Base-by-base conservation (phyloP, 1,140 invertebrate species). In the Zaprionus capensis region DNA sequence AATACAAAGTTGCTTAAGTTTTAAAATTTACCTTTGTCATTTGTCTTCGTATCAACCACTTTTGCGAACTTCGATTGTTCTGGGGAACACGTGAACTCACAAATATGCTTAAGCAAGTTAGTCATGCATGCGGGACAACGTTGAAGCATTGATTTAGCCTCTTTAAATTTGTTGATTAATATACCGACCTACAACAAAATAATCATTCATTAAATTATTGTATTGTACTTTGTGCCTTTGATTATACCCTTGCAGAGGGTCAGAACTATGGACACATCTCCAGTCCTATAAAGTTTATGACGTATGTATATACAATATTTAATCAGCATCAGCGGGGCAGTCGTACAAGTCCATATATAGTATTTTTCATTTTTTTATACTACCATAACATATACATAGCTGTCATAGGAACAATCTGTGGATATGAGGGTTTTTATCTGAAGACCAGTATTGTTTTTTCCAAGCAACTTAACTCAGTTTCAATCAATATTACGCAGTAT, bases 81-180 rank as follows among this genome's bases (percentile, higher is more conserved):
- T 1, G 96, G 95, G 15, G 94, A 94, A 92, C 98, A 99, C 0
- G 97, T 97, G 79, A 98, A 94, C 51, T 96, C 95, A 87, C 98
- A 99, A 69, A 98, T 95, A 74, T 97, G 95, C 61, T 95, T 94
- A 1, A 95, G 93, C 87, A 99, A 96, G 93, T 99, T 99, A 38
- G 94, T 93, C 91, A 96, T 94, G 91, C 98, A 99, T 0, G 96
- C 95, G 1, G 98, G 98, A 93, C 98, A 99, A 65, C 97, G 94
- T 22, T 94, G 93, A 6, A 99, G 93, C 34, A 98, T 93, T 80
- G 93, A 94, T 4, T 94, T 94, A 0, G 96, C 96, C 4, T 95
- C 78, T 24, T 92, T 93, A 26, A 98, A 93, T 74, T 95, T 96
- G 0, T 41, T 55, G 53, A 95, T 93, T 20, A 98, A 91, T 11